Evolutionary conservation across 1,140 invertebrate genomes (phyloP).

Genomic region (Papilio polytes): DNA sequence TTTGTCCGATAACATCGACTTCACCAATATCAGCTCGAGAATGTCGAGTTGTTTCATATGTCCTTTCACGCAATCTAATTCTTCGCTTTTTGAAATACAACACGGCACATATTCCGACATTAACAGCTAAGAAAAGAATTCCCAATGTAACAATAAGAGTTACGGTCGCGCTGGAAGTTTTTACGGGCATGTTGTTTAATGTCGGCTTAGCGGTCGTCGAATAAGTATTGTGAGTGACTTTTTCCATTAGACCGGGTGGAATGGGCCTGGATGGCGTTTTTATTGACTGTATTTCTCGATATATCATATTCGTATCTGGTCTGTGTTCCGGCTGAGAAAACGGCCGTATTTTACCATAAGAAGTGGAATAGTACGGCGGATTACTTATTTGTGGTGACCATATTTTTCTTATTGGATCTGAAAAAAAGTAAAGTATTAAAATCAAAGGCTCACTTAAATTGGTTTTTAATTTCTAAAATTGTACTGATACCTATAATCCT

Average conservation of each 20-base stretch:
- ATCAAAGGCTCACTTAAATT: no score
- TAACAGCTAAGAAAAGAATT: slow-evolving; percentile 92
- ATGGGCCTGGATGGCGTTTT: slow-evolving; percentile 67
- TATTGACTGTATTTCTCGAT: slow-evolving; percentile 73
- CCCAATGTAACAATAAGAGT: slow-evolving; percentile 91
- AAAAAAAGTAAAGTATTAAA: slow-evolving; percentile 34
- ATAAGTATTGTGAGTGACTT: slow-evolving; percentile 46
- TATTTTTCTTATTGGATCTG: slow-evolving; percentile 64
- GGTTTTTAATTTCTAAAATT: not conserved
- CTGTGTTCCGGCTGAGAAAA: slow-evolving; percentile 60
- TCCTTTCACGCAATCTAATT: slow-evolving; percentile 81
- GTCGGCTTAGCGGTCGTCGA: slow-evolving; percentile 56
- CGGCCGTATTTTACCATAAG: slow-evolving; percentile 67
- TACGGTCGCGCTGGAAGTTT: slow-evolving; percentile 84
- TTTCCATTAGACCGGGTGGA: slow-evolving; percentile 66
- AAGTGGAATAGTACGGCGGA: slow-evolving; percentile 54
- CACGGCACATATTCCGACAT: slow-evolving; percentile 89
- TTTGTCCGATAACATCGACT: slow-evolving; percentile 77
- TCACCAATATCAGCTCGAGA: slow-evolving; percentile 71
- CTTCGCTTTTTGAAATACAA: slow-evolving; percentile 91
- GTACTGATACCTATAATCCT: slow-evolving; percentile 53
- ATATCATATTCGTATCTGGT: slow-evolving; percentile 68
- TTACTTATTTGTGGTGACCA: slow-evolving; percentile 58
- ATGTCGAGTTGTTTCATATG: slow-evolving; percentile 77
- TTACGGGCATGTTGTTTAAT: slow-evolving; percentile 58